Conservation (phyloP, 1,140 invertebrate species). For the Anastrepha ludens region DNA sequence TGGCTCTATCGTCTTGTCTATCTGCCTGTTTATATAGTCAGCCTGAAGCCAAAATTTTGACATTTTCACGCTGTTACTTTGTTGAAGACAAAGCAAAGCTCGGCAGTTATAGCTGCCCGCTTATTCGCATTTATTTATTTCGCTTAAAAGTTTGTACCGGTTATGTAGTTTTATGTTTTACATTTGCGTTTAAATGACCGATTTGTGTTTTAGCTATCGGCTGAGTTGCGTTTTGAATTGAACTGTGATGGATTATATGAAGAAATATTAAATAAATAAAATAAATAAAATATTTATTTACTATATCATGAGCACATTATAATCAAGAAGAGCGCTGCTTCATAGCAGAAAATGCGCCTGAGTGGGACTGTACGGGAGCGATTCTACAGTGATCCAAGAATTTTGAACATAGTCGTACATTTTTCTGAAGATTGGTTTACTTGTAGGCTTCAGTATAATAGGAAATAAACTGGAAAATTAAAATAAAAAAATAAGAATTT, state of each 20-base stretch:
- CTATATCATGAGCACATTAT: too few species aligned
- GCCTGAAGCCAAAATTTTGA: constrained; percentile 34
- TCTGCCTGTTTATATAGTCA: constrained; percentile 37
- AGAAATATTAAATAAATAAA: too few species aligned
- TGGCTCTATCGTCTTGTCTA: constrained; percentile 29
- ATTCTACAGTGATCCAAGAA: too few species aligned
- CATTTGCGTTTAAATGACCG: constrained; percentile 14
- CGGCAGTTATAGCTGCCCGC: background rate
- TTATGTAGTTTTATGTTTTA: constrained; percentile 16
- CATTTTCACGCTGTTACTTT: constrained; percentile 49
- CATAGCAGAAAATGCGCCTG: too few species aligned
- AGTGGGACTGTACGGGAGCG: too few species aligned
- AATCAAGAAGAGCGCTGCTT: too few species aligned
- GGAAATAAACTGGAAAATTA: too few species aligned
- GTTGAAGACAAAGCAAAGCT: background rate
- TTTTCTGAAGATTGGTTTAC: too few species aligned
- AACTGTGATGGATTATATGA: background rate
- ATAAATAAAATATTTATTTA: too few species aligned
- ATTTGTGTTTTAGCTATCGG: constrained; percentile 6
- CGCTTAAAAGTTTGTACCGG: constrained; percentile 3
- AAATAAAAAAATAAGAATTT: too few species aligned
- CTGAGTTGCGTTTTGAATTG: constrained; percentile 1
- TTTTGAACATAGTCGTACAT: too few species aligned
- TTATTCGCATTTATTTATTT: background rate
- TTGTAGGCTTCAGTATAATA: too few species aligned